phyloP scores from a whole-genome alignment of 2,888 invertebrate species.

The Tupiocoris notatus region DNA sequence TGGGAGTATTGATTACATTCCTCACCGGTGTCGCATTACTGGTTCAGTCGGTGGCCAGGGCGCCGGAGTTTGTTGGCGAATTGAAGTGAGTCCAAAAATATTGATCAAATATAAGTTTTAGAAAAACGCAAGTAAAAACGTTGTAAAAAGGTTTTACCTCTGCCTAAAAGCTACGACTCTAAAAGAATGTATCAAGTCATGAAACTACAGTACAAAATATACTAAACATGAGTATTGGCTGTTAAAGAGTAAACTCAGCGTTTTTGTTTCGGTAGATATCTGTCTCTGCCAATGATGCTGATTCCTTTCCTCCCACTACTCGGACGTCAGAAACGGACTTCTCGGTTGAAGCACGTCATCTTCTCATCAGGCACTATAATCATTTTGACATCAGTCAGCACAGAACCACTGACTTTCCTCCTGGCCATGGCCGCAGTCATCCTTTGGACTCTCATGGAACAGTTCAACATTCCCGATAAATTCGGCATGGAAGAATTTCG shows the following conservation, averaged over 20 bases:
- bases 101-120: too few relatives aligned
- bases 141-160: too few relatives aligned
- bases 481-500: slow-evolving; percentile 21
- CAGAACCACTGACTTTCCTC: slow-evolving; percentile 22
- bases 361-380: neutral
- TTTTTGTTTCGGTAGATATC: slow-evolving; percentile 2
- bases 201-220: neutral
- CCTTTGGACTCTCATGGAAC: slow-evolving; percentile 22
- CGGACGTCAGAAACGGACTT: neutral
- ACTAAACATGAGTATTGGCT: neutral
- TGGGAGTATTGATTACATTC: neutral
- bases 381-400: slow-evolving; percentile 20
- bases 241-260: too few relatives aligned
- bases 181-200: too few relatives aligned
- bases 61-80: neutral
- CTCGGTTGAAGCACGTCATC: slow-evolving; percentile 6
- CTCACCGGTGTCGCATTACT: neutral
- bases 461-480: neutral
- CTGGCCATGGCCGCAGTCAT: neutral
- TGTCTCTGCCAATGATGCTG: slow-evolving; percentile 20
- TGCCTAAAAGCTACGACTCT: too few relatives aligned
- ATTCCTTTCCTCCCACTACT: slow-evolving; percentile 17
- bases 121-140: too few relatives aligned
- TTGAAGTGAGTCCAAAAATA: slow-evolving; percentile 33
- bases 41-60: slow-evolving; percentile 1